A percentile compares a stretch with the other conserved stretches of the same genome.
Evolutionary conservation across 2,113 vertebrate genomes (phyloP).

Genomic region (Sprattus sprattus): DNA sequence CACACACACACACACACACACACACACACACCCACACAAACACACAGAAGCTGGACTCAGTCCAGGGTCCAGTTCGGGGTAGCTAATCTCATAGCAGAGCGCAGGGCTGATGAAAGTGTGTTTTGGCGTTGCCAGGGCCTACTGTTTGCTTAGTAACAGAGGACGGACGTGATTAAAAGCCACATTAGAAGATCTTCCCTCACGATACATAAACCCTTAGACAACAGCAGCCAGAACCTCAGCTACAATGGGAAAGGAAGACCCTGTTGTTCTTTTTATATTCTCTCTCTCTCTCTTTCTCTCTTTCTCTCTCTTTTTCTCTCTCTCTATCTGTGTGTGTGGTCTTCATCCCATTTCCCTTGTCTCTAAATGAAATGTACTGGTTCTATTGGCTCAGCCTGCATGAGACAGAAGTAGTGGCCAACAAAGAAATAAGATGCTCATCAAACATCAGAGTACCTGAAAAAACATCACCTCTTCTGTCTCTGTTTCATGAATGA

Average conservation of each 20-base stretch:
- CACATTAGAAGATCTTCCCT: neutral
- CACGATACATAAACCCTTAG: neutral
- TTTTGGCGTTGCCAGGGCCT: constrained; percentile 4
- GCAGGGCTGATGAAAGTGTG: neutral
- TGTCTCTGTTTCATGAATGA: neutral
- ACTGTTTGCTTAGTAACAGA: constrained; percentile 9
- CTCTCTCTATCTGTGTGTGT: neutral
- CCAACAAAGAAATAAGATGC: neutral
- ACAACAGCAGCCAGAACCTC: neutral
- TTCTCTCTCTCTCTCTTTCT: neutral
- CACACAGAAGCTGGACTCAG: neutral
- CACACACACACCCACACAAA: neutral
- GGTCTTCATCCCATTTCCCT: neutral
- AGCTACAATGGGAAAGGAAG: neutral
- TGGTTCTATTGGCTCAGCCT: neutral
- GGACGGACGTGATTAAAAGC: neutral
- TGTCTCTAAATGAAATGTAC: neutral
- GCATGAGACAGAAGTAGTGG: neutral
- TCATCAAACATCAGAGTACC: neutral
- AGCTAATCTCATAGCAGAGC: neutral
- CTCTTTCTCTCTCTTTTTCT: neutral
- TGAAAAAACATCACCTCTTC: neutral
- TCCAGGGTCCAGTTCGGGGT: neutral
- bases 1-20: neutral
- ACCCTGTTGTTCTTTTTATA: neutral